These are phyloP conservation scores for Pseudopipra pipra DNA, from an alignment of 2,113 vertebrate genomes.

Conservation along the genomic window DNA sequence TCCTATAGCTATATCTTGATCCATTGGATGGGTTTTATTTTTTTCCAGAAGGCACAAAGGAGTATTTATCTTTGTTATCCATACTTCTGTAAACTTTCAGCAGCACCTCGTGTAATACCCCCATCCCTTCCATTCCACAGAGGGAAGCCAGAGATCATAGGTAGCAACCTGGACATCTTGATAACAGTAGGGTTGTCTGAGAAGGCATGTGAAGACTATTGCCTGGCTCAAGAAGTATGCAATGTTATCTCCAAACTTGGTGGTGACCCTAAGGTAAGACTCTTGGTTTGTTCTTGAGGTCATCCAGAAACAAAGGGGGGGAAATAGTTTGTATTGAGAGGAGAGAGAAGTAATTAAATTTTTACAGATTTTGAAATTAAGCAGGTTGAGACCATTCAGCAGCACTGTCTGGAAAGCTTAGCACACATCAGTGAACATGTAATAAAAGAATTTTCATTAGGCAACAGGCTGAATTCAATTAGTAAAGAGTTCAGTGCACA, in stretches of 20 bases:
- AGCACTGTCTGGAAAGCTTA: conserved; percentile 24
- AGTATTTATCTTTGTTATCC: neutral
- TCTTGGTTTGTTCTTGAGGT: neutral
- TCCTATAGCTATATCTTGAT: neutral
- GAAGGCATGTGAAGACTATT: conserved; percentile 84
- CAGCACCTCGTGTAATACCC: neutral
- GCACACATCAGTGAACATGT: conserved; percentile 2
- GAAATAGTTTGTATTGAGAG: neutral
- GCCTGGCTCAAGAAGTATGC: conserved; percentile 86
- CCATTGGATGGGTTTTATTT: neutral
- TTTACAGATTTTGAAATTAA: neutral
- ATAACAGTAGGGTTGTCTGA: conserved; percentile 84
- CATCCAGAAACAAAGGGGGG: neutral
- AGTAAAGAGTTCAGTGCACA: conserved; percentile 34
- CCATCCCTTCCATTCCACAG: conserved; percentile 60
- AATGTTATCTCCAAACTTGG: conserved; percentile 84
- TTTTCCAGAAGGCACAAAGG: neutral
- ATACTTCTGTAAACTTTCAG: neutral
- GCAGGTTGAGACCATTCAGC: conserved; percentile 14
- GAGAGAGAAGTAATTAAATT: neutral
- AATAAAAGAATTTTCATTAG: conserved; percentile 15
- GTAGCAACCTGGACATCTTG: conserved; percentile 91
- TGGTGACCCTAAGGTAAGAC: conserved; percentile 79
- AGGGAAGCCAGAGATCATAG: conserved; percentile 89
- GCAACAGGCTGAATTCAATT: conserved; percentile 31